Evolutionary conservation across 2,888 invertebrate species (phyloP), one percentile per base, ranked within the genome.

Genomic region (Dugesia japonica): DNA sequence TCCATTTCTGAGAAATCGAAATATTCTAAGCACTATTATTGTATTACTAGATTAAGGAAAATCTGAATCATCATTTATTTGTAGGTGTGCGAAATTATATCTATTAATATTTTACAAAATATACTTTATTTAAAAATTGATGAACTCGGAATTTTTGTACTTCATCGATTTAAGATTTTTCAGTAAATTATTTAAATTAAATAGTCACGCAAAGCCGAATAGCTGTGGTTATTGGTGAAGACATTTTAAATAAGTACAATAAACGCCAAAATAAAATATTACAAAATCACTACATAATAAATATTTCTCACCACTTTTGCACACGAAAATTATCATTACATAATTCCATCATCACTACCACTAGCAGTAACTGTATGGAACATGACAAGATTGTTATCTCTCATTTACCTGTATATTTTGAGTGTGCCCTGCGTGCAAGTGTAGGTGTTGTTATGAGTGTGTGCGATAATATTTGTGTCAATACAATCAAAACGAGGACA

Each of bases 401-500:
- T 13, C n/a, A 13, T 56, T 56, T 56, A 56, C 56, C 56, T 56
- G 56, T 23, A 56, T n/a, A 56, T 56, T 56, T 56, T n/a, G 56
- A 56, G 56, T 56, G 56, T 56, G 56, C 56, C 56, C 56, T 4
- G 56, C 56, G 56, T 56, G 56, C n/a, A 20, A 56, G 17, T 56
- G 56, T 56, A n/a, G 56, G 56, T 56, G 56, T 56, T n/a, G 17
- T 56, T 4, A 4, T 56, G n/a, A n/a, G 20, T 56, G 56, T 56
- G 56, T 56, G 56, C 23, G 4, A 7, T 1, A 9, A n/a, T 56
- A 7, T 56, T 4, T 56, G 56, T 56, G 20, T 9, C 31, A 56
- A n/a, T 56, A n/a, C 56, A 56, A 56, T 56, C 56, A 56, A n/a
- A 56, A 56, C 56, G 56, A 56, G 56, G 56, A 56, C 56, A 56